Percentiles rank a stretch among this genome's conserved stretches.
Conservation (phyloP, 2,113 vertebrate species). For the Noctilio leporinus region DNA sequence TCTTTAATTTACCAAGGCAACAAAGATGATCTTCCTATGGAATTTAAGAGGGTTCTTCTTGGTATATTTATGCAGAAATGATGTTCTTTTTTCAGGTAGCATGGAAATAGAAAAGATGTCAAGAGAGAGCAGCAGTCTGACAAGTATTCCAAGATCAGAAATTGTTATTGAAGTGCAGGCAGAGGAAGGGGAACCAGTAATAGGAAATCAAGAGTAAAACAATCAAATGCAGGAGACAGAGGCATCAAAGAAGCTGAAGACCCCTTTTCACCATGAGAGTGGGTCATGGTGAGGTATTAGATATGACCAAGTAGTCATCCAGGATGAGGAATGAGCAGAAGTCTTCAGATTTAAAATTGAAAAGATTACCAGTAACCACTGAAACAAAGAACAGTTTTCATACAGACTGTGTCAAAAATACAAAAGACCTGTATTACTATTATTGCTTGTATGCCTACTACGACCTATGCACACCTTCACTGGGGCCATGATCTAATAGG, state of each 20-base stretch:
- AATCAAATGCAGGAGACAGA: neutral
- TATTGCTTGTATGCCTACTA: neutral
- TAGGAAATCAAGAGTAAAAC: neutral
- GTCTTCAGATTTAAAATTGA: neutral
- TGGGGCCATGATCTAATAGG: neutral
- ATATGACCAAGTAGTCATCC: neutral
- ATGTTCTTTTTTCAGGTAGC: neutral
- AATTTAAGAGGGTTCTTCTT: neutral
- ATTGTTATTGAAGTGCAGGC: neutral
- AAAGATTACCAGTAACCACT: neutral
- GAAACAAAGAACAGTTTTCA: neutral
- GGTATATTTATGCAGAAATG: neutral
- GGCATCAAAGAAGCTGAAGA: neutral
- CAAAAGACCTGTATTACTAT: neutral
- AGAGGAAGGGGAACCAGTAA: neutral
- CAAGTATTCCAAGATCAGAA: neutral
- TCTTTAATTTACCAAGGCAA: neutral
- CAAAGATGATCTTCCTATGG: neutral
- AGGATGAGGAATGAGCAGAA: neutral
- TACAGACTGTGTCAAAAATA: neutral
- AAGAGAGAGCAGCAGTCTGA: neutral
- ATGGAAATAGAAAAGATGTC: neutral
- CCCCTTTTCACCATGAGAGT: neutral
- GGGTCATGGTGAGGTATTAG: neutral
- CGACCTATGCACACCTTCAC: neutral